Base-by-base conservation (phyloP, 2,888 invertebrate species). In the Helicoverpa assulta region DNA sequence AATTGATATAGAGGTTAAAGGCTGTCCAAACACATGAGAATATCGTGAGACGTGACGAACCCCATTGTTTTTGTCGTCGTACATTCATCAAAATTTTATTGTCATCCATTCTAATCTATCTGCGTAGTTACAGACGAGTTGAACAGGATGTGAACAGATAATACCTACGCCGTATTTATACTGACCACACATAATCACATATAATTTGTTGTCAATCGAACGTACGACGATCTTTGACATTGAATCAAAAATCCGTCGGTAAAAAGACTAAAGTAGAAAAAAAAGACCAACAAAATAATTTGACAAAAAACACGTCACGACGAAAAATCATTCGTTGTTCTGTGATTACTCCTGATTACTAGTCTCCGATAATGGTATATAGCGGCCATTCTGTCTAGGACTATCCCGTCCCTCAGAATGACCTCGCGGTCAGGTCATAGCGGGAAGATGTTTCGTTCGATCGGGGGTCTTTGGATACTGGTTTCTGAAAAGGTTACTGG, bases 271-370 rank as follows among this genome's bases (percentile, higher is more conserved):
- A 67, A 73, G 80, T 83, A 85, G 33, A 88, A 88, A 91, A 91
- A 89, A 78, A 82, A 74, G 51, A 72, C 73, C 53, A 85, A 77
- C 68, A 77, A 68, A 92, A 92, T 91, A 91, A 90, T 90, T 92
- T 90, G 90, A 92, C 88, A 90, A 91, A 93, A 92, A 87, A 73
- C 85, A 76, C 89, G 88, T 91, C 91, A 92, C 90, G 89, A 93
- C 88, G 90, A 89, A 92, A 91, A 92, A 90, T 90, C 89, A 91
- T 91, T 90, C 89, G 89, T 88, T 89, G 88, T 90, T 88, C 88
- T 89, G 88, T 93, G 93, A 94, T 94, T 94, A 92, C 91, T 86
- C 78, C 88, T 94, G 94, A 94, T 94, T 94, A 94, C 91, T 93
- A 88, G 90, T 91, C 90, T 92, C 89, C 90, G 92, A 93, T 94